A percentile compares a stretch with the other conserved stretches of the same genome.
These are phyloP conservation scores for Platycercus adscitus DNA, from an alignment of 2,113 vertebrate species.

Conservation along the genomic window DNA sequence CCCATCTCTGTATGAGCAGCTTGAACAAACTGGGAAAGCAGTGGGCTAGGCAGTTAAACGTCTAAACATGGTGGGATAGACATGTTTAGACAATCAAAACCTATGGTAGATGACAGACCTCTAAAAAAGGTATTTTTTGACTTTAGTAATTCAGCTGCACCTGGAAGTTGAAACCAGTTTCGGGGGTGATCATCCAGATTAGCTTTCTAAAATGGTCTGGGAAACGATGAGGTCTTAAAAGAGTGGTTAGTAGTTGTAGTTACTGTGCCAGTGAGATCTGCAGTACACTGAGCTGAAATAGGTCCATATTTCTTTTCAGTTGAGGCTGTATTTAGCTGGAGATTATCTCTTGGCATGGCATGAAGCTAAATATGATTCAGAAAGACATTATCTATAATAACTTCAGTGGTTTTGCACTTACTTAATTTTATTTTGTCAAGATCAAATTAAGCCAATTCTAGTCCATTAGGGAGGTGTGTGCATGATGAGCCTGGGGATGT, in stretches of 20 bases:
- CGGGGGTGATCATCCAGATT: not conserved
- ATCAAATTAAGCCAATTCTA: constrained; percentile 35
- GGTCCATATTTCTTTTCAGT: not conserved
- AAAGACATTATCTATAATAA: not conserved
- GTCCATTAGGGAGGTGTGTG: constrained; percentile 20
- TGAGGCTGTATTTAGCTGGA: not conserved
- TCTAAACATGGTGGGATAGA: not conserved
- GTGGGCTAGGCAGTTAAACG: not conserved
- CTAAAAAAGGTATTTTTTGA: not conserved
- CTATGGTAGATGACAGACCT: not conserved
- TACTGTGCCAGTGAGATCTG: not conserved
- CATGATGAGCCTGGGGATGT: not conserved
- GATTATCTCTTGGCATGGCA: constrained; percentile 24
- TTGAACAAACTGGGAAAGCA: not conserved
- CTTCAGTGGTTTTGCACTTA: not conserved
- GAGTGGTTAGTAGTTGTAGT: not conserved
- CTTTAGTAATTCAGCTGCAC: not conserved
- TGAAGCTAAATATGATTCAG: constrained; percentile 27
- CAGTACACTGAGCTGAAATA: not conserved
- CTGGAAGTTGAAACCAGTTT: not conserved
- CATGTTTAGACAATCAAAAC: not conserved
- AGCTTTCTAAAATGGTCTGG: not conserved
- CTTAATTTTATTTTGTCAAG: constrained; percentile 44
- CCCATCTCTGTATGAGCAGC: not conserved
- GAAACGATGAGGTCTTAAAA: not conserved